Percentiles rank a stretch among this genome's conserved stretches.
phyloP scores from a whole-genome alignment of 2,113 vertebrate species.

The Pangasianodon gigas region DNA sequence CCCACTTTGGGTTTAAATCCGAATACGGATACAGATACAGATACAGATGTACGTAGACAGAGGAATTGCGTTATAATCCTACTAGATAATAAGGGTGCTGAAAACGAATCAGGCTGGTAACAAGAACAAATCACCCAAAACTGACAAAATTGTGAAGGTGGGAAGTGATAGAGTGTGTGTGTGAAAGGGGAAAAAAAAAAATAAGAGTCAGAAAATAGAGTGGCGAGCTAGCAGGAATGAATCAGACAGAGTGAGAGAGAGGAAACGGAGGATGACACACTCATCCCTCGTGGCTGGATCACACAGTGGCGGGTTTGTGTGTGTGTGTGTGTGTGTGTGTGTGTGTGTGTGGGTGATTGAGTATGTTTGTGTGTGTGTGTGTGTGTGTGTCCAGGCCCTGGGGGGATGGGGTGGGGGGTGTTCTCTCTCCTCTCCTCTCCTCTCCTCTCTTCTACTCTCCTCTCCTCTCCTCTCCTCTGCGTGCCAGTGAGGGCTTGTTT shows the following conservation, averaged over 20 bases:
- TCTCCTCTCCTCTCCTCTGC: conserved; percentile 40
- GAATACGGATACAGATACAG: background rate
- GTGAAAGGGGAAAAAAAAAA: conserved; percentile 4
- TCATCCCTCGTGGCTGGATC: conserved; percentile 51
- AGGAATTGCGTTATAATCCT: background rate
- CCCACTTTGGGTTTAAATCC: background rate
- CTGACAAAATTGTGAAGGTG: conserved; percentile 5
- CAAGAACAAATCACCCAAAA: conserved; percentile 45
- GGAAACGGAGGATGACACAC: conserved; percentile 58
- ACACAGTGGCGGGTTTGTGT: conserved; percentile 49
- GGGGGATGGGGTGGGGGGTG: conserved; percentile 21
- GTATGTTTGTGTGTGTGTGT: conserved; percentile 27
- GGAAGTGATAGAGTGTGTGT: conserved; percentile 14
- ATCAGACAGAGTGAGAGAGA: conserved; percentile 47
- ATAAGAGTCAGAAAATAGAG: conserved; percentile 40
- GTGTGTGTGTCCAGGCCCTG: conserved; percentile 48
- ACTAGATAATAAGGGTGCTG: background rate
- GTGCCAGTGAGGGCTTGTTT: conserved; percentile 77
- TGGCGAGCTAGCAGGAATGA: conserved; percentile 36
- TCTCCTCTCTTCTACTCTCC: background rate
- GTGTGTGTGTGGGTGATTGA: conserved; percentile 40
- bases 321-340: conserved; percentile 38
- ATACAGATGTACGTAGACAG: background rate
- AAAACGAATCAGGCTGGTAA: background rate
- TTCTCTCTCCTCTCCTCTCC: background rate